Base-by-base conservation (phyloP, 2,113 vertebrate species). In the Bucco capensis region DNA sequence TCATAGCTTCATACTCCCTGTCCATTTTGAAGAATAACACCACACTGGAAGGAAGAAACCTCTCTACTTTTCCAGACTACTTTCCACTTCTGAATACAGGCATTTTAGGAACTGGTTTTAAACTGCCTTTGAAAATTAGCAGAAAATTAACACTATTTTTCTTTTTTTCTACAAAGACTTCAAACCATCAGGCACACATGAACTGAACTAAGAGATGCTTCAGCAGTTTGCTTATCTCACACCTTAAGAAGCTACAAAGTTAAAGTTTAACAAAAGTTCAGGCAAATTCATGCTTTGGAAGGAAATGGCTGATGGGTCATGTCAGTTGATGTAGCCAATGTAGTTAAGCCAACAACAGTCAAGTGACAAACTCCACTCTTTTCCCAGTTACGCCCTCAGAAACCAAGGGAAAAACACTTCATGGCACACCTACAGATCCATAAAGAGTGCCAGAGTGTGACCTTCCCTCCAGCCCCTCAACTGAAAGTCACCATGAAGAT, bases 371-470 rank as follows among this genome's bases (percentile, higher is more conserved):
- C 3, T 6, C 28, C 37, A n/a, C 27, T 33, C 35, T 54, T 8
- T 6, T 28, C 28, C 28, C 6, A 19, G 14, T 2, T 38, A 8
- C 0, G 6, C 8, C 51, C 74, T 49, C 64, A 37, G 44, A 91
- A 44, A 37, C 6, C 28, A 60, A 15, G 22, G 31, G 13, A 27
- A 79, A 72, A 80, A 14, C 46, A 47, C 28, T 12, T 25, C 37
- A 30, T 1, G 0, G 23, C 42, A 18, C 10, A 30, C 2, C 19
- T 44, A 22, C 0, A 33, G 31, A 65, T 9, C 6, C 0, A 1
- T 5, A 37, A n/a, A 2, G 46, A 30, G 10, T 4, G 9, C 9
- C n/a, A 11, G 10, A 49, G 10, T 2, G n/a, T 8, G 15, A 7
- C 19, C 30, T 50, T 70, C 30, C 66, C 53, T 60, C 12, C 9